These are phyloP conservation scores for Scaptodrosophila lebanonensis DNA, from an alignment of 1,140 invertebrate species.

Conservation along the genomic window DNA sequence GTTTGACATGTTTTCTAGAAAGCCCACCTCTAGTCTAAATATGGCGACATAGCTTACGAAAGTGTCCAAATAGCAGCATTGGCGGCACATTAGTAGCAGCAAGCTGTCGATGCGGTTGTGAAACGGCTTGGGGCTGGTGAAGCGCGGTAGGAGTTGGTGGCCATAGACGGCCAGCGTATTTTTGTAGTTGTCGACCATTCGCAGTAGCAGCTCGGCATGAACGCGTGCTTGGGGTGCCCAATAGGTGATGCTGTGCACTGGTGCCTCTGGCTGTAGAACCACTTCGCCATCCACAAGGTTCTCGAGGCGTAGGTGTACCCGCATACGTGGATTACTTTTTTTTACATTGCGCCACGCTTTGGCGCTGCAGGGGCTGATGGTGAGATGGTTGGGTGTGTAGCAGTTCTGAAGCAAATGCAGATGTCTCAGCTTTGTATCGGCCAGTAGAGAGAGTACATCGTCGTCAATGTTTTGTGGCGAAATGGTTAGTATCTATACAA, in stretches of 20 bases:
- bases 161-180: constrained; percentile 80
- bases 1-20: not conserved
- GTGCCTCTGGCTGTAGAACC: constrained; percentile 80
- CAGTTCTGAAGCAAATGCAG: constrained; percentile 88
- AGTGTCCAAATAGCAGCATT: constrained; percentile 82
- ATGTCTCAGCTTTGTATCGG: constrained; percentile 83
- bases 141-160: constrained; percentile 82
- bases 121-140: constrained; percentile 81
- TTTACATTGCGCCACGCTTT: constrained; percentile 79
- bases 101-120: constrained; percentile 82
- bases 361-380: constrained; percentile 76
- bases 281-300: constrained; percentile 78
- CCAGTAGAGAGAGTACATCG: constrained; percentile 84
- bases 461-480: constrained; percentile 90
- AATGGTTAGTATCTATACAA: constrained; percentile 81
- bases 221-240: constrained; percentile 82
- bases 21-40: not conserved
- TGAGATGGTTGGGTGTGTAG: constrained; percentile 80
- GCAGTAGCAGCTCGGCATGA: constrained; percentile 77
- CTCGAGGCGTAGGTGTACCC: constrained; percentile 81
- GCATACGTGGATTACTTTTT: constrained; percentile 79
- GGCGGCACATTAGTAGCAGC: constrained; percentile 80
- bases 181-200: constrained; percentile 80
- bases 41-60: constrained; percentile 81
- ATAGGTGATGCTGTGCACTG: constrained; percentile 83